phyloP scores from a whole-genome alignment of 35 echinoderm and acorn worm genomes.

The Ptychodera flava region DNA sequence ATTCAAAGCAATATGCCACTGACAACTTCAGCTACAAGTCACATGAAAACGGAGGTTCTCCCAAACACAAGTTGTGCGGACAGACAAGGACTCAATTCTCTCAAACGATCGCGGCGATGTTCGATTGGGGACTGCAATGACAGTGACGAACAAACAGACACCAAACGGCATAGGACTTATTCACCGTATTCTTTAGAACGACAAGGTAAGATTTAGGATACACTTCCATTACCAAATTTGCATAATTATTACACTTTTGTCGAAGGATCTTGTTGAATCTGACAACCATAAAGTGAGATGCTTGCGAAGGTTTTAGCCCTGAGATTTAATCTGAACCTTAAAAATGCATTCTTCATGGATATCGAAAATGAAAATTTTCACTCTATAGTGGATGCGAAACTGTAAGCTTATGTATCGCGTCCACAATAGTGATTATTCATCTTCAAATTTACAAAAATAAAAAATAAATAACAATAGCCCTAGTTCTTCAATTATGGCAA shows the following conservation, averaged over 20 bases:
- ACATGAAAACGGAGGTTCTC: not conserved
- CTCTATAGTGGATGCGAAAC: too few species aligned
- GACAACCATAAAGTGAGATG: not conserved
- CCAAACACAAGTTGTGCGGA: not conserved
- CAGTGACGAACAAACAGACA: not conserved
- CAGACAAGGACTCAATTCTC: too few species aligned
- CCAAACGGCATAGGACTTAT: not conserved
- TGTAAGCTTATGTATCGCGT: too few species aligned
- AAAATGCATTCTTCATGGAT: too few species aligned
- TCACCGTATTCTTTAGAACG: not conserved
- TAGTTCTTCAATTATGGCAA: too few species aligned
- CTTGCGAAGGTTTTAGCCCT: not conserved
- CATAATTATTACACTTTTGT: not conserved
- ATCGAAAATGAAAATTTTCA: too few species aligned
- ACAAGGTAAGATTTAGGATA: not conserved
- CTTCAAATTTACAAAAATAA: too few species aligned
- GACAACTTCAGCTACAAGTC: not conserved
- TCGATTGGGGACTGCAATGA: not conserved
- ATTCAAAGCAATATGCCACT: not conserved
- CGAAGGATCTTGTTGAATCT: not conserved
- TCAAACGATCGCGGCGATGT: not conserved
- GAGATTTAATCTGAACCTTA: not conserved
- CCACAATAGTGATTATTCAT: too few species aligned
- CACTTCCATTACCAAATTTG: not conserved
- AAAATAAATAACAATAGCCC: too few species aligned